Percentiles rank a stretch among this genome's conserved stretches.
Conservation (phyloP, 1,140 invertebrate genomes). For the Antheraea pernyi region DNA sequence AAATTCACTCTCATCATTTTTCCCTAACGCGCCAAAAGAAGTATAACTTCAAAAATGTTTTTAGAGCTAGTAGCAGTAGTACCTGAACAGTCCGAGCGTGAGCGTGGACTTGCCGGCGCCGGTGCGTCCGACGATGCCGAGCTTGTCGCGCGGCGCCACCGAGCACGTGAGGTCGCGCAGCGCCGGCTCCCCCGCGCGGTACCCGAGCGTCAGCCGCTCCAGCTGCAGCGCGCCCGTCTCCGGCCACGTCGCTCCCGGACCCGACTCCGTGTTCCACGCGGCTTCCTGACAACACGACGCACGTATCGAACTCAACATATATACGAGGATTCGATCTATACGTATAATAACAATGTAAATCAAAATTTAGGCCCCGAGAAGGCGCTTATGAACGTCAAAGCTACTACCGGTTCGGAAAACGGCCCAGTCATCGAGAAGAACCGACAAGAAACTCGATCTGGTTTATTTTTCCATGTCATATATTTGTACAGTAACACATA, state of each 20-base stretch:
- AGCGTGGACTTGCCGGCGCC: conserved; percentile 83
- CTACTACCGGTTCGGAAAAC: too few relatives aligned
- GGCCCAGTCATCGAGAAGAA: too few relatives aligned
- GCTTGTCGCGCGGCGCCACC: conserved; percentile 68
- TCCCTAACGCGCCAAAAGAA: too few relatives aligned
- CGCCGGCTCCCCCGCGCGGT: conserved; percentile 62
- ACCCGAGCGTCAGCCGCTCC: conserved; percentile 59
- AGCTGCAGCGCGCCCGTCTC: conserved; percentile 67
- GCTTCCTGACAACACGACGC: conserved; percentile 54
- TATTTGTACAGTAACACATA: too few relatives aligned
- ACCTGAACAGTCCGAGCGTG: conserved; percentile 77
- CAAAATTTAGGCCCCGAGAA: too few relatives aligned
- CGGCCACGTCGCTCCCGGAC: conserved; percentile 60
- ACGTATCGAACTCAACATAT: conserved; percentile 26
- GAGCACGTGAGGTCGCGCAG: conserved; percentile 71
- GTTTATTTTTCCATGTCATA: too few relatives aligned
- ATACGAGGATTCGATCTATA: too few relatives aligned
- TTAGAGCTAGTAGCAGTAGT: neutral
- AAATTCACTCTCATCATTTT: too few relatives aligned
- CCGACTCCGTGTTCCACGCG: conserved; percentile 44
- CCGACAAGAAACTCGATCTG: too few relatives aligned
- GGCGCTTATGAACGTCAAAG: too few relatives aligned
- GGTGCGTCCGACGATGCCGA: conserved; percentile 84
- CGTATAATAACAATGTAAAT: too few relatives aligned
- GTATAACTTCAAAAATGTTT: too few relatives aligned